Evolutionary conservation across 1,140 invertebrate species (phyloP).

Genomic region (Parasteatoda tepidariorum): DNA sequence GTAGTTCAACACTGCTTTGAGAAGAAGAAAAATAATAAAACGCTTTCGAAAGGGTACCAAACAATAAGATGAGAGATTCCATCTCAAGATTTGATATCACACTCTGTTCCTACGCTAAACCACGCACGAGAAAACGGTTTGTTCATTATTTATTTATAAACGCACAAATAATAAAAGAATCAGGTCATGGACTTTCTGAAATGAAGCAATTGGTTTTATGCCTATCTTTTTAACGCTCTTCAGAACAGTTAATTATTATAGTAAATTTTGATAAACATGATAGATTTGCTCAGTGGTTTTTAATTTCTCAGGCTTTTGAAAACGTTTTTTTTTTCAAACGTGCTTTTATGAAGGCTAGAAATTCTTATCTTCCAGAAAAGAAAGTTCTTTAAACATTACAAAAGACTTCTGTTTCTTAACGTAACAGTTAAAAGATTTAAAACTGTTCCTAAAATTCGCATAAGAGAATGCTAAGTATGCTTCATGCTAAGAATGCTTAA

Average conservation of each 20-base stretch:
- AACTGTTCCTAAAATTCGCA: no score
- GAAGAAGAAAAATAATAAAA: not conserved
- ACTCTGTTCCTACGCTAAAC: not conserved
- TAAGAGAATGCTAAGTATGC: no score
- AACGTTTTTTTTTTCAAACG: no score
- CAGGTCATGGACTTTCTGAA: not conserved
- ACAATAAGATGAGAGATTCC: not conserved
- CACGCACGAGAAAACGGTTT: not conserved
- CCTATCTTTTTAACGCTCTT: not conserved
- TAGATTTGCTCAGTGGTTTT: no score
- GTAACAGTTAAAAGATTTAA: no score
- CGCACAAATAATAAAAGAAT: not conserved
- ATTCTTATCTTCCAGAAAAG: no score
- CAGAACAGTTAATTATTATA: not conserved
- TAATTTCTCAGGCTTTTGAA: no score
- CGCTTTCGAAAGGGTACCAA: not conserved
- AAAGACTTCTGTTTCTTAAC: no score
- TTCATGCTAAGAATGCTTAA: no score
- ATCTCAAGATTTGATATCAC: not conserved
- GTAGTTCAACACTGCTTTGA: not conserved
- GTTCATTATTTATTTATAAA: not conserved
- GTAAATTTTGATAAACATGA: not conserved
- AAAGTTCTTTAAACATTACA: no score
- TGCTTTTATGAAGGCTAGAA: no score
- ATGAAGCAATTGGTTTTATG: not conserved